A percentile compares a stretch with the other conserved stretches of the same genome.
Conservation (phyloP, 1,140 invertebrate genomes). For the Antheraea mylitta region DNA sequence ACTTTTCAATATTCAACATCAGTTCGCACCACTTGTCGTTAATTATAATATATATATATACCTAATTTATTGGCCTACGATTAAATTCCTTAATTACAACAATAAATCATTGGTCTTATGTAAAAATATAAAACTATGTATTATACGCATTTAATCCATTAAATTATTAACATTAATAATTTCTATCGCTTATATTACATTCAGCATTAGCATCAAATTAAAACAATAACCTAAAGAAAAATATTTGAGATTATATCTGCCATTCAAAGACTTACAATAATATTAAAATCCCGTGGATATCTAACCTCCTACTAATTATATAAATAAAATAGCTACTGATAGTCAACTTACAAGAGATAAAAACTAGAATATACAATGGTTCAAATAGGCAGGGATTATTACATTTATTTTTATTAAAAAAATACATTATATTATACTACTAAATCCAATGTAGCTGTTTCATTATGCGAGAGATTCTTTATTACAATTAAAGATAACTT, state of each 20-base stretch:
- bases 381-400: neutral
- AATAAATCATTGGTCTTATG: constrained; percentile 56
- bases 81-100: constrained; percentile 44
- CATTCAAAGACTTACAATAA: neutral
- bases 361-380: neutral
- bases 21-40: constrained; percentile 74
- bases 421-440: neutral
- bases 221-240: constrained; percentile 22
- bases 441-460: neutral
- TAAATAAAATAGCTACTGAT: neutral
- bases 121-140: constrained; percentile 66
- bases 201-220: neutral
- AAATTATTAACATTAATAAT: too few relatives aligned
- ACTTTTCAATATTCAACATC: constrained; percentile 75
- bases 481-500: neutral
- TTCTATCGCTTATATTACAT: too few relatives aligned
- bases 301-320: neutral
- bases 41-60: constrained; percentile 39
- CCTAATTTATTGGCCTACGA: constrained; percentile 45
- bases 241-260: constrained; percentile 44
- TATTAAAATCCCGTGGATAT: neutral
- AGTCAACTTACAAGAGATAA: neutral
- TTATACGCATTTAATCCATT: too few relatives aligned
- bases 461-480: constrained; percentile 1
- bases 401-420: neutral